These are phyloP conservation scores for Chirona hameri DNA, from an alignment of 2,888 invertebrate genomes.

Conservation along the genomic window DNA sequence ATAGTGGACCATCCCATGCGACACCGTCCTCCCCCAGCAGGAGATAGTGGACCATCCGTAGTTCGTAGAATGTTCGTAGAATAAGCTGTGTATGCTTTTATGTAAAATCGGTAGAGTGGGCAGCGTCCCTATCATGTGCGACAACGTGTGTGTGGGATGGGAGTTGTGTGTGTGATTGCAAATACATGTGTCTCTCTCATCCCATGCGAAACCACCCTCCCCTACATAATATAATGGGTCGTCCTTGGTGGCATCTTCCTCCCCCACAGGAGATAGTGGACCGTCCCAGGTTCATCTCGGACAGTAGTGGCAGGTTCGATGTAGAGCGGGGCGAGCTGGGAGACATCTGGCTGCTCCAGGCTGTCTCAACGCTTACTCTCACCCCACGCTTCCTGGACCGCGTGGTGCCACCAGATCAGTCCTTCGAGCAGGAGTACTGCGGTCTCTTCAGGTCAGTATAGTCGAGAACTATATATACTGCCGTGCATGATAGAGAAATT, in stretches of 20 bases:
- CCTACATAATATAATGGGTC: background rate
- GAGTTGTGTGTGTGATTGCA: too few relatives aligned
- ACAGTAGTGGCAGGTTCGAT: conserved; percentile 49
- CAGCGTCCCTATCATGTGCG: too few relatives aligned
- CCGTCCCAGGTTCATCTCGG: conserved; percentile 58
- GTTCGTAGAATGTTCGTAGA: too few relatives aligned
- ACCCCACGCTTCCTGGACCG: conserved; percentile 65
- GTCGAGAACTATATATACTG: too few relatives aligned
- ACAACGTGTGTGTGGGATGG: too few relatives aligned
- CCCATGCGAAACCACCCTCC: background rate
- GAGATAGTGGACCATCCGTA: background rate
- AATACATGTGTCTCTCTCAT: too few relatives aligned
- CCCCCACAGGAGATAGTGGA: conserved; percentile 61
- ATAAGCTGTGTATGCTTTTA: too few relatives aligned
- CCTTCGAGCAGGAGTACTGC: conserved; percentile 60
- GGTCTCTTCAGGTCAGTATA: conserved; percentile 60
- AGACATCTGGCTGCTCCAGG: conserved; percentile 60
- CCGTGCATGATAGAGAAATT: too few relatives aligned
- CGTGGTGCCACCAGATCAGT: conserved; percentile 62
- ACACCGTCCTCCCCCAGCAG: background rate
- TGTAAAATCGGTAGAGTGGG: too few relatives aligned
- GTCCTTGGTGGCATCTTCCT: conserved; percentile 29
- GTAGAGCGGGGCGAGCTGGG: conserved; percentile 58
- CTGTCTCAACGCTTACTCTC: conserved; percentile 62
- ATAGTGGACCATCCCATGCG: background rate